Base-by-base conservation (phyloP, 1,140 invertebrate species). In the Papilio aristodemus region DNA sequence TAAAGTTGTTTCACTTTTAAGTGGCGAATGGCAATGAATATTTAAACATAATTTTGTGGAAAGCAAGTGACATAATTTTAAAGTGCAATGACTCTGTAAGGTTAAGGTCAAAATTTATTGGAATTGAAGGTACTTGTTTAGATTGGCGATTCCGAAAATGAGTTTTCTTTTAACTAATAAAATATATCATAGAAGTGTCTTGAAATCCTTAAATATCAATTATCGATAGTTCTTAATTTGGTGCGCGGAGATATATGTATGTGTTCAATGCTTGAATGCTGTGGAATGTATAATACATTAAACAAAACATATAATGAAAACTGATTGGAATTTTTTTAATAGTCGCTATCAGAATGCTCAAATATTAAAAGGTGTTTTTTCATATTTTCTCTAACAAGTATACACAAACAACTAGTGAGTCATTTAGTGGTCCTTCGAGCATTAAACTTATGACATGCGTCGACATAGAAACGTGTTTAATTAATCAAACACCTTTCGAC, bases 21-120 rank as follows among this genome's bases (percentile, higher is more conserved):
- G 25, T 58, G 54, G 46, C 17, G 10, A 50, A 22, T 50, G 46
- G 9, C 46, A 17, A 22, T 50, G 46, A 50, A 50, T 50, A 50
- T 22, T 50, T 50, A 22, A 50, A 50, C 27, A 3, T 32, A 50
- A 17, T 50, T 19, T n/a, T 17, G 13, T 58, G 14, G 13, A 60
- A 7, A 7, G 27, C 14, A 60, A 36, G 32, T 38, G n/a, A 14
- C 10, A 32, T 14, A 37, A 36, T 37, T 36, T 60, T 60, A 17
- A 37, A 60, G 58, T 60, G 74, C 77, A 81, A 77, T 72, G 81
- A 80, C 79, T 76, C 68, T 17, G 67, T 76, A 83, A 84, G 80
- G 81, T 81, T 76, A 75, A 75, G 83, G 80, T 84, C 80, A 79
- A 81, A 81, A 74, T 72, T 73, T n/a, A n/a, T n/a, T n/a, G n/a